Evolutionary conservation across 2,888 invertebrate species (phyloP), one percentile per base, ranked within the genome.

Genomic region (Diadegma fenestrale): DNA sequence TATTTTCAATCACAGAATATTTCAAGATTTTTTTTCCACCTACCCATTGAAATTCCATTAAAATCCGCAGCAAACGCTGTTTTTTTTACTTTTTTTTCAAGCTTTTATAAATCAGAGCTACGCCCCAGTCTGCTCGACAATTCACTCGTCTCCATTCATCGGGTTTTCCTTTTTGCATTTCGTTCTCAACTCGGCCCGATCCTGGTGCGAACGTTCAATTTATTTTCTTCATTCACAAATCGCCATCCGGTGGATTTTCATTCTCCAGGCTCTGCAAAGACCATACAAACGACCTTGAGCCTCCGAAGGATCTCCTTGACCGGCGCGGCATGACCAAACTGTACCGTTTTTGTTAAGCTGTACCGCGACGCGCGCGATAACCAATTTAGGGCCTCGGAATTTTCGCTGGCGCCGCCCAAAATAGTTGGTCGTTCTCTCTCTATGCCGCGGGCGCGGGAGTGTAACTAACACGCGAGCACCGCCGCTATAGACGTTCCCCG

Each of bases 371-470:
- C 88, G 86, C 90, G 88, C 90, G 91, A 92, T 93, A 92, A 91
- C 93, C 92, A 92, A 93, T 92, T 92, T 92, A 92, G 92, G 92
- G 90, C 90, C 90, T 90, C 90, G 92, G 91, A 92, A 93, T 92
- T 92, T 84, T 92, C 83, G 90, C 91, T 89, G 92, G 90, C 90
- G 91, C 91, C 90, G 91, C 91, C 91, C 89, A 88, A 93, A 93
- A 93, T 93, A 93, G 92, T 89, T 86, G 84, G 81, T 78, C 86
- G 78, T 85, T 85, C 85, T 82, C 85, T 82, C 73, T 81, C 82
- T 76, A 84, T 78, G 26, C 58, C 80, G 84, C 73, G 68, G 54
- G 82, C 84, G 71, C 84, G 71, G 10, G 63, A 79, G 45, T 72
- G 66, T 71, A 79, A 48, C 69, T 69, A 41, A 48, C 61, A 19